Percentiles rank a stretch among this genome's conserved stretches.
Conservation (phyloP, 64 coral and sea anemone species). For the Actinia tenebrosa region DNA sequence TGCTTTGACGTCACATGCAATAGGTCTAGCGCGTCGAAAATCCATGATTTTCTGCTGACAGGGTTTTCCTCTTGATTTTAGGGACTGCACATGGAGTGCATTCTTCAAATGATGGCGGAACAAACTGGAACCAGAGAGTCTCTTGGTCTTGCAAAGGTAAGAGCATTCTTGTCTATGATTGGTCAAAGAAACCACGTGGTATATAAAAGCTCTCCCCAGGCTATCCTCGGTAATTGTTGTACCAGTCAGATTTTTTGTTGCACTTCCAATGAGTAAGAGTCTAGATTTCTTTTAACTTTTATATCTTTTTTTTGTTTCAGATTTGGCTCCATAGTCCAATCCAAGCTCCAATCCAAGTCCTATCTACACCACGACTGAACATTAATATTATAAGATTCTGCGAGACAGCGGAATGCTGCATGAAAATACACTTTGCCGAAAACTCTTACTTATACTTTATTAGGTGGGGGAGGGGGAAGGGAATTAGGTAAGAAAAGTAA, state of each 20-base stretch:
- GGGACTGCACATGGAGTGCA: neutral
- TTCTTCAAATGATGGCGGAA: neutral
- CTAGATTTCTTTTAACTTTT: too few species aligned
- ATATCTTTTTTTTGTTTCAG: neutral
- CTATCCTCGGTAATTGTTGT: too few species aligned
- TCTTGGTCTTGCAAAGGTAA: constrained; percentile 10
- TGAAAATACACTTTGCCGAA: neutral
- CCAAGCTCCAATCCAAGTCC: too few species aligned
- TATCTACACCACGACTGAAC: neutral
- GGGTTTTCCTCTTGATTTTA: neutral
- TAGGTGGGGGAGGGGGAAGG: too few species aligned
- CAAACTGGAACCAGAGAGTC: neutral
- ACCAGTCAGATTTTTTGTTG: too few species aligned
- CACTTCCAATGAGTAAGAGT: too few species aligned
- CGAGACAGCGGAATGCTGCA: neutral
- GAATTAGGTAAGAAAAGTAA: too few species aligned
- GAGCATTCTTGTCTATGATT: neutral
- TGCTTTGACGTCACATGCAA: too few species aligned
- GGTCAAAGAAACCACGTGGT: neutral
- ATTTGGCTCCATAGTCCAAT: neutral
- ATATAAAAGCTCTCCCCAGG: neutral
- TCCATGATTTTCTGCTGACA: neutral
- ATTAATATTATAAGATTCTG: neutral
- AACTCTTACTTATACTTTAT: too few species aligned
- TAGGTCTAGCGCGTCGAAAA: neutral